Evolutionary conservation across 2,113 vertebrate species (phyloP).

Genomic region (Zosterops japonicus): DNA sequence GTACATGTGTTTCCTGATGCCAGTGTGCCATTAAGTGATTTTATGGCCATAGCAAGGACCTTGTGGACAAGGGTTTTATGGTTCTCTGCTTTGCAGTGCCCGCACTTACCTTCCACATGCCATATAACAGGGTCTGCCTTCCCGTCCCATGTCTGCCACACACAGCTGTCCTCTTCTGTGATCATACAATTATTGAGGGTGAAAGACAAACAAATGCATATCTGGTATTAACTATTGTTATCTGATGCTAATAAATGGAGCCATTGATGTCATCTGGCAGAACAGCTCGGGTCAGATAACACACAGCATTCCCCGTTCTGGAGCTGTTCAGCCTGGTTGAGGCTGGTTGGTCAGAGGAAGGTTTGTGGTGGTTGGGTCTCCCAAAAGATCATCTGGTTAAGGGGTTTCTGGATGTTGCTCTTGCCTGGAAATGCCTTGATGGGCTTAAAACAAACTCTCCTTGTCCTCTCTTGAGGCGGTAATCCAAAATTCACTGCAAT

Average conservation of each 20-base stretch:
- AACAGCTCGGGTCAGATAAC: not conserved
- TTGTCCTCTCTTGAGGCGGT: not conserved
- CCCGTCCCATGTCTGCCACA: accelerated
- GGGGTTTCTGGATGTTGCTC: not conserved
- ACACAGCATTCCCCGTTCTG: not conserved
- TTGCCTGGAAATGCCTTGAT: not conserved
- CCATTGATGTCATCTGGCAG: not conserved
- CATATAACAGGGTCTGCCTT: not conserved
- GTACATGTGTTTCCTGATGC: not conserved
- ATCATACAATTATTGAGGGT: not conserved
- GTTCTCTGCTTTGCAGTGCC: not conserved
- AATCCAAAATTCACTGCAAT: not conserved
- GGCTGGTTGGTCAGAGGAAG: not conserved
- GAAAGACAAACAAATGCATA: not conserved
- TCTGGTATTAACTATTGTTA: not conserved
- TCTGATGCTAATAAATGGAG: not conserved
- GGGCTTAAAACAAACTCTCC: not conserved
- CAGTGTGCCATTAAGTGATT: not conserved
- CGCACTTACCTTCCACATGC: accelerated
- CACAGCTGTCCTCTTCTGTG: not conserved
- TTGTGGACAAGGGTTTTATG: accelerated
- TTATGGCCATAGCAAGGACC: not conserved
- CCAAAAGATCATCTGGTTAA: not conserved
- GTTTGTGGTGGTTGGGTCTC: not conserved
- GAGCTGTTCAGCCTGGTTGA: not conserved